Evolutionary conservation across 2,888 invertebrate genomes (phyloP), one percentile per base, ranked within the genome.

Genomic region (Leptarthrus brevirostris): DNA sequence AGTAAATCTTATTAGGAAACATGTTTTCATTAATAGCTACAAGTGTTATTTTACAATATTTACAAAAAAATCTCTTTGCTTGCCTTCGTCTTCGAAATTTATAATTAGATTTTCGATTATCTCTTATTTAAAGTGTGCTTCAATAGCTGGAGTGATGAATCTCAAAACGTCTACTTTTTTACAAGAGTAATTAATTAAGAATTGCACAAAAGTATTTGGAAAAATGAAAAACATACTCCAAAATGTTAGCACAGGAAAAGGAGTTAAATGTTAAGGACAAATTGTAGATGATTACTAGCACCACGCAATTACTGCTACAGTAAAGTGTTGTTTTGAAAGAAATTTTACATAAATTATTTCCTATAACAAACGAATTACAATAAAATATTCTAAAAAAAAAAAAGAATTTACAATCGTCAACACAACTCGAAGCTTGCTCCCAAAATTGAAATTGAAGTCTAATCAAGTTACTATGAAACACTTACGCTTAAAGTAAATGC

Each of bases 91-190:
- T 16, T 14, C 44, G 64, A 24, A 64, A 64, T 64, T 24, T 14
- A 44, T 49, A 20, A 49, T 64, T 40, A 40, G 3, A 40, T n/a
- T 40, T 36, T 58, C 64, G 44, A 22, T 47, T 16, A 44, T 12
- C 22, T 24, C n/a, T 64, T 47, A 44, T 52, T 52, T 16, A 69
- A 52, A 69, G 36, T 24, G 24, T n/a, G 10, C 18, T 61, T 69
- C n/a, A 49, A 18, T 69, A 52, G 49, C 52, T 69, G 69, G 69
- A 69, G 52, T 69, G 69, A 69, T 69, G 18, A 69, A 69, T 69
- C 52, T 69, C 52, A 69, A 69, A 69, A 52, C 34, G 69, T 49
- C 20, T 30, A n/a, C 18, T 14, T 69, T 52, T 69, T 69, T 26
- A 52, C 69, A 69, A 16, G 30, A 69, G 18, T 69, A 54, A 54